Base-by-base conservation (phyloP, 2,113 vertebrate species). In the Laterallus jamaicensis region DNA sequence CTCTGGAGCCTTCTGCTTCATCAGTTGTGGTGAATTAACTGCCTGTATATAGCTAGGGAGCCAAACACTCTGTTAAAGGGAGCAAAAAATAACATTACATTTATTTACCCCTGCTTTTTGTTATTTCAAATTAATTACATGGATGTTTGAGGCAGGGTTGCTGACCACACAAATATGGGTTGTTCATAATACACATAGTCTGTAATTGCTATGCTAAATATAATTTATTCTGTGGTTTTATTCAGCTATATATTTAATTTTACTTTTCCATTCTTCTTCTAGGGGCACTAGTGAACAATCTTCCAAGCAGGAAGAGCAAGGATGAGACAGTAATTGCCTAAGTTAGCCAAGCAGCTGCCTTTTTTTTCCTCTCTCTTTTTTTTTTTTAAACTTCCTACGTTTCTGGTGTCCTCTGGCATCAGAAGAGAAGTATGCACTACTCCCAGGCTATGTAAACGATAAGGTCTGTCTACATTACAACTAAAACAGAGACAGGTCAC, bases 81-180 rank as follows among this genome's bases (percentile, higher is more conserved):
- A 91, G 32, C 47, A 88, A 47, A 47, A 93, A 95, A 42, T 50
- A 96, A 37, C 71, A 67, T 37, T 63, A 15, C 32, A 19, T 49
- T 90, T 93, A 76, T 80, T 86, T 88, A 80, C 35, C 7, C 35
- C 50, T 58, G 59, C 3, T 85, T 96, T 94, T 93, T 94, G 49
- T 94, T 95, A 88, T 74, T 93, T 94, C 68, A 92, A 70, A 96
- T 94, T 94, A 96, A 96, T 95, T 96, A 94, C 67, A 93, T 59
- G 55, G 37, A 42, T 55, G 59, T 90, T 94, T 90, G 86, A 83
- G 82, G 82, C 63, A 74, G 37, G 37, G 12, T 66, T 92, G 73
- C 82, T 92, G 84, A 91, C 93, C 86, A 66, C 89, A 89, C 73
- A 91, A 93, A 76, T 93, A 84, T 8, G 82, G 25, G 70, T 47